These are phyloP conservation scores for Chloebia gouldiae DNA, from an alignment of 2,113 vertebrate species.

Conservation along the genomic window DNA sequence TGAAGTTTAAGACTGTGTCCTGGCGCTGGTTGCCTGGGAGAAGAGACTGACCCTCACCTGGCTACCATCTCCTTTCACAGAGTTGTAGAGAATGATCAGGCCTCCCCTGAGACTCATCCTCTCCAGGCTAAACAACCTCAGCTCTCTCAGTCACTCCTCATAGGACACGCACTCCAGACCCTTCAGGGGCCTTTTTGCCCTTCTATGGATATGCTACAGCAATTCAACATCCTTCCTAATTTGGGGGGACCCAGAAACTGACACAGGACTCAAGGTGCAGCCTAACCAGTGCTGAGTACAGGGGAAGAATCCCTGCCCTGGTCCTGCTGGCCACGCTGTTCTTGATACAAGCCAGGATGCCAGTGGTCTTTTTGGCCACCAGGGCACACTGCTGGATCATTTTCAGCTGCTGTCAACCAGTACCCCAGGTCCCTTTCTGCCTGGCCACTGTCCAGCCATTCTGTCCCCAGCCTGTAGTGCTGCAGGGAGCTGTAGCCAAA, in stretches of 20 bases:
- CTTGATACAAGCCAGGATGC: not conserved
- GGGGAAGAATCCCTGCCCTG: not conserved
- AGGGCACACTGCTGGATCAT: not conserved
- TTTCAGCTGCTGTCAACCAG: rapidly evolving
- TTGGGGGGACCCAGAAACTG: not conserved
- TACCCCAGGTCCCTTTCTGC: not conserved
- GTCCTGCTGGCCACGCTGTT: not conserved
- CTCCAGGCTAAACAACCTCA: not conserved
- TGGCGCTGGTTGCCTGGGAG: not conserved
- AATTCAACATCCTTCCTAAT: not conserved
- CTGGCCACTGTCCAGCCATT: not conserved
- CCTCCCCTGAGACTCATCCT: not conserved
- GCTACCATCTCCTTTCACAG: not conserved
- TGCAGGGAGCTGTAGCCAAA: not conserved
- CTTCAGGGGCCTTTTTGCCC: not conserved
- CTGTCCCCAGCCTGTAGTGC: rapidly evolving
- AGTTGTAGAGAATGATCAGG: too few species aligned
- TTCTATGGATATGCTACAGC: not conserved
- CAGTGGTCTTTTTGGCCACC: not conserved
- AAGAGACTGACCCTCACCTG: too few species aligned
- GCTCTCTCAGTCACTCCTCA: not conserved
- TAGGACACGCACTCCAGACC: not conserved
- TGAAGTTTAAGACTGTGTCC: not conserved
- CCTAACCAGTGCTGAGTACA: not conserved
- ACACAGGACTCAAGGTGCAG: rapidly evolving